These are phyloP conservation scores for Drosophila arawakana DNA, from an alignment of 1,140 invertebrate genomes.

Conservation along the genomic window DNA sequence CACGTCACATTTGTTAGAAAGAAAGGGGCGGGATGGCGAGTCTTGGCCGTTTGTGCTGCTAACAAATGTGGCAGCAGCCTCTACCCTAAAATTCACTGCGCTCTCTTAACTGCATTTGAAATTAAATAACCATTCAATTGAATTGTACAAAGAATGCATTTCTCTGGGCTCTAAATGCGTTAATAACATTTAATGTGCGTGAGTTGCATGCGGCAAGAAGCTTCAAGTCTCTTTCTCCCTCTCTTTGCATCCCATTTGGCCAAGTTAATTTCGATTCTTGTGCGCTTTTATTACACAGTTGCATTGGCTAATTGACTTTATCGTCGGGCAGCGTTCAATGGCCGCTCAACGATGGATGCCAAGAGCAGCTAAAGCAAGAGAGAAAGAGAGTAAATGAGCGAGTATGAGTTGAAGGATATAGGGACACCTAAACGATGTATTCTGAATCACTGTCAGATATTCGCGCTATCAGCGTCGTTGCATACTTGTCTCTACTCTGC, in stretches of 20 bases:
- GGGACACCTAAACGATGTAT: constrained; percentile 35
- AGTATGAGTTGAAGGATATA: constrained; percentile 5
- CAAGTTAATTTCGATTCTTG: constrained; percentile 74
- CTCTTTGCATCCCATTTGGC: constrained; percentile 44
- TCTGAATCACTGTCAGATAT: constrained; percentile 44
- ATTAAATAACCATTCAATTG: constrained; percentile 79
- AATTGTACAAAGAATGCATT: constrained; percentile 51
- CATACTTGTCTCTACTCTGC: constrained; percentile 59
- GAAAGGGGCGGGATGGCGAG: neutral
- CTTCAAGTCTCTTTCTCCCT: too few species aligned
- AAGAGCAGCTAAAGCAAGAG: neutral
- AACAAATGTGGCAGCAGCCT: constrained; percentile 52
- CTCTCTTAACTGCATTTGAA: constrained; percentile 46
- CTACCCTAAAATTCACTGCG: neutral
- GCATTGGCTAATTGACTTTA: constrained; percentile 73
- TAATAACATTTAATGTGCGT: constrained; percentile 80
- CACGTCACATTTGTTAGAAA: constrained; percentile 64
- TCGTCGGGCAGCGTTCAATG: constrained; percentile 58
- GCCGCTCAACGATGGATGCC: constrained; percentile 35
- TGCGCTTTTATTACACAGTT: constrained; percentile 64
- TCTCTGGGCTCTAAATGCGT: constrained; percentile 49
- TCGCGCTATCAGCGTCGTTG: constrained; percentile 56
- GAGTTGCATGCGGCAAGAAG: constrained; percentile 9
- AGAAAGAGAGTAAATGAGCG: too few species aligned
- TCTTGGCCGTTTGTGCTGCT: constrained; percentile 20